These are phyloP conservation scores for Rhadina sibilatrix DNA, from an alignment of 2,113 vertebrate genomes.

Conservation along the genomic window DNA sequence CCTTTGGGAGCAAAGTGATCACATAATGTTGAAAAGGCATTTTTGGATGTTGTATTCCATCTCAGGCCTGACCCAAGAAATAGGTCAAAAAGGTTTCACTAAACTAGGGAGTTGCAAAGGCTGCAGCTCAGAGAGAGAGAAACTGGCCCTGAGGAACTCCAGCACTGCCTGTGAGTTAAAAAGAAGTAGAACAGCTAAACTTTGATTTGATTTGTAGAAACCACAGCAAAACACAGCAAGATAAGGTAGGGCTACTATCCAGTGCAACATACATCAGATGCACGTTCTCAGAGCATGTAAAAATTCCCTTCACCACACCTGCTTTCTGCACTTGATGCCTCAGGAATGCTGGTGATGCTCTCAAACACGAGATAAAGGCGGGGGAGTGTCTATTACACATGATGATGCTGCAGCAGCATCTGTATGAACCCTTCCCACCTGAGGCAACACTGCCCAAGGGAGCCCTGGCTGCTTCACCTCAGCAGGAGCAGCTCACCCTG, in stretches of 20 bases:
- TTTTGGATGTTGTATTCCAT: neutral
- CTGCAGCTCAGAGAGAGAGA: neutral
- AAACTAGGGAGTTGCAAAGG: neutral
- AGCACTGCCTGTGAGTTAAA: neutral
- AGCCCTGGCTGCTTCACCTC: neutral
- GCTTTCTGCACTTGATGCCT: neutral
- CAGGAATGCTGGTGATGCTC: neutral
- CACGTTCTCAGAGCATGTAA: fast-evolving
- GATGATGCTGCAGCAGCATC: neutral
- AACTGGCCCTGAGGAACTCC: neutral
- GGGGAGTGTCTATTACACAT: fast-evolving
- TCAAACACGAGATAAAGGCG: neutral
- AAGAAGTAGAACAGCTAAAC: neutral
- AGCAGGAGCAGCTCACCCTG: neutral
- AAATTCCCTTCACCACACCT: neutral
- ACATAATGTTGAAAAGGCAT: neutral
- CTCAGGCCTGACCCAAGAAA: neutral
- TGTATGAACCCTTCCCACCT: neutral
- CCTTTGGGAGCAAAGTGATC: neutral
- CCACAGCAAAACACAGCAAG: neutral
- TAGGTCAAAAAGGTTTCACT: neutral
- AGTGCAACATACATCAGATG: neutral
- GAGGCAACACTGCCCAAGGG: neutral
- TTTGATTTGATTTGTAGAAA: neutral
- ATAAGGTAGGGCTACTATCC: neutral